Evolutionary conservation across 2,797 vertebrate genomes (phyloP).

Genomic region (Perodicticus potto): DNA sequence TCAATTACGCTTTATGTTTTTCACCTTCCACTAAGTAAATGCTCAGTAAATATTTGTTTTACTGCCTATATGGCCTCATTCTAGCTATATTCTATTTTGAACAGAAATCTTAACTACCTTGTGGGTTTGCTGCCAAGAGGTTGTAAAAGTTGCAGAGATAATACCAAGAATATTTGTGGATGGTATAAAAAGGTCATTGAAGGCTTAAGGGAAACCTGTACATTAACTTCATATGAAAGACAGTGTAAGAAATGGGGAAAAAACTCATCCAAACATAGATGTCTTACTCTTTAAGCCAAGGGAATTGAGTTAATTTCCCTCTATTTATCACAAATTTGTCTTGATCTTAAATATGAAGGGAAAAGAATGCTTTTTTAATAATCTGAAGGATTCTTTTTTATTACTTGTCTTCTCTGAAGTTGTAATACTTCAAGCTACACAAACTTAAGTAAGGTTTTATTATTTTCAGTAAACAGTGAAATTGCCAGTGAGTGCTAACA

Average conservation of each 20-base stretch:
- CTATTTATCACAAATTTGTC: constrained; percentile 10
- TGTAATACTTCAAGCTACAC: neutral
- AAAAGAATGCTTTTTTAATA: neutral
- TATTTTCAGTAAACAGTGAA: constrained; percentile 26
- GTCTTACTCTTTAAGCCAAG: neutral
- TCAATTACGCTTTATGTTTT: constrained; percentile 26
- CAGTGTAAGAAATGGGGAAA: neutral
- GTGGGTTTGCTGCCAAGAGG: constrained; percentile 20
- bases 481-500: constrained; percentile 7
- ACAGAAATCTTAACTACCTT: neutral
- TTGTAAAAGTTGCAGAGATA: constrained; percentile 24
- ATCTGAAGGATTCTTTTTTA: constrained; percentile 42
- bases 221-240: neutral
- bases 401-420: constrained; percentile 39
- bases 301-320: neutral
- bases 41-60: constrained; percentile 4
- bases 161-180: neutral
- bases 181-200: neutral
- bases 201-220: constrained; percentile 41
- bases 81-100: constrained; percentile 38
- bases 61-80: neutral
- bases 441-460: constrained; percentile 36
- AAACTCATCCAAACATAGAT: neutral
- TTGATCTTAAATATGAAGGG: constrained; percentile 33
- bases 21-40: neutral